Conservation (phyloP, 2,113 vertebrate genomes). For the Microcebus ravelobensis region DNA sequence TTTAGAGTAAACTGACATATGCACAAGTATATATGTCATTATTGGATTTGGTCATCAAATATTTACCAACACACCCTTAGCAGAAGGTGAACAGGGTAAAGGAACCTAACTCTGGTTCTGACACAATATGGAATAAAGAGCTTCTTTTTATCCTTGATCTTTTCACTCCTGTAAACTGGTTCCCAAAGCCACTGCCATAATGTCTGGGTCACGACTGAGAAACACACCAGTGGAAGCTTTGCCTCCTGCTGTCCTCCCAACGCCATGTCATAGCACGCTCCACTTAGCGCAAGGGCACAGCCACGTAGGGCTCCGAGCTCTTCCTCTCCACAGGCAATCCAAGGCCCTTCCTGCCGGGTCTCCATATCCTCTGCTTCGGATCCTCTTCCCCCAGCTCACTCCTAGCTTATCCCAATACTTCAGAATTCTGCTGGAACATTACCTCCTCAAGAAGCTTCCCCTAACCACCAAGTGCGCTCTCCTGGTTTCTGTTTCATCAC, state of each 20-base stretch:
- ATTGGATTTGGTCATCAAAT: background rate
- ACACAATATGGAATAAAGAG: background rate
- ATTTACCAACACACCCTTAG: background rate
- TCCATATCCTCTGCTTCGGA: background rate
- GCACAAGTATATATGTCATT: too few species aligned
- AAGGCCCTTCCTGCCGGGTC: background rate
- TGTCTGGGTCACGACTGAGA: background rate
- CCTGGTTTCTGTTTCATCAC: background rate
- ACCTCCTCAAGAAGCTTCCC: background rate
- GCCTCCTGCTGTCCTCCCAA: background rate
- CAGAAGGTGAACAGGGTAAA: background rate
- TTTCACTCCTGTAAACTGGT: background rate
- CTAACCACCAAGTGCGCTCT: background rate
- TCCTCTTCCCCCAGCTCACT: background rate
- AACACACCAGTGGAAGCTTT: background rate
- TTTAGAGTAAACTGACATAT: too few species aligned
- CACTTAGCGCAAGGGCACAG: background rate
- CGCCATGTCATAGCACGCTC: background rate
- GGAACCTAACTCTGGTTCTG: background rate
- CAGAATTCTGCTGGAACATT: background rate
- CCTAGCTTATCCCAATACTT: background rate
- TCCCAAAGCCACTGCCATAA: background rate
- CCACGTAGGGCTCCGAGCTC: background rate
- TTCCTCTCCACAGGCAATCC: background rate
- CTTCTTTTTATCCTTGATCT: background rate